Conservation (phyloP, 2,797 vertebrate species). For the Spinus pinus region DNA sequence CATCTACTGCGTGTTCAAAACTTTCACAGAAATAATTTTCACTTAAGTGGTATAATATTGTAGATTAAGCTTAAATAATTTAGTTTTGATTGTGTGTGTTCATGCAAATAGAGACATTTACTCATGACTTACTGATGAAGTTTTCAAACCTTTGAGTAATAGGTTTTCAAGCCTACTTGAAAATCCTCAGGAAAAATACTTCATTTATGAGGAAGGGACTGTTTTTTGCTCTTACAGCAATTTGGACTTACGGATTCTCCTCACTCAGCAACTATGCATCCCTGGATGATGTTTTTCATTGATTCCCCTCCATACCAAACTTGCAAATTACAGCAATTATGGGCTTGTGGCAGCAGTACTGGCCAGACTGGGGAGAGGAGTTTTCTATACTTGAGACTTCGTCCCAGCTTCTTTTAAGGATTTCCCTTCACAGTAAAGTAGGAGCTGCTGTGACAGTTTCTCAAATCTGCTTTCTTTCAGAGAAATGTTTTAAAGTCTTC, state of each 20-base stretch:
- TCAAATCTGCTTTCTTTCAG: neutral
- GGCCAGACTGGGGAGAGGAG: neutral
- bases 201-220: neutral
- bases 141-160: conserved; percentile 4
- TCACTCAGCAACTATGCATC: neutral
- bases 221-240: neutral
- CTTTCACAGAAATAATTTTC: neutral
- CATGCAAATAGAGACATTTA: neutral
- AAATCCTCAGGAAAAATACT: neutral
- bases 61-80: neutral
- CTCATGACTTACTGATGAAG: conserved; percentile 5
- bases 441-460: neutral
- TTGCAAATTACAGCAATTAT: neutral
- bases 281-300: neutral
- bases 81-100: neutral
- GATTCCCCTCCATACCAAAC: neutral
- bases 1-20: neutral
- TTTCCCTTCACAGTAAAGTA: neutral
- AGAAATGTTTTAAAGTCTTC: neutral
- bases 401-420: neutral
- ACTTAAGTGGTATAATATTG: neutral
- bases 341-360: neutral
- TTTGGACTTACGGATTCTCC: neutral
- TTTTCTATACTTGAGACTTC: neutral
- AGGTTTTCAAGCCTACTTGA: neutral